Evolutionary conservation across 1,140 invertebrate genomes (phyloP), one percentile per base, ranked within the genome.

Genomic region (Ceratosolen solmsi): DNA sequence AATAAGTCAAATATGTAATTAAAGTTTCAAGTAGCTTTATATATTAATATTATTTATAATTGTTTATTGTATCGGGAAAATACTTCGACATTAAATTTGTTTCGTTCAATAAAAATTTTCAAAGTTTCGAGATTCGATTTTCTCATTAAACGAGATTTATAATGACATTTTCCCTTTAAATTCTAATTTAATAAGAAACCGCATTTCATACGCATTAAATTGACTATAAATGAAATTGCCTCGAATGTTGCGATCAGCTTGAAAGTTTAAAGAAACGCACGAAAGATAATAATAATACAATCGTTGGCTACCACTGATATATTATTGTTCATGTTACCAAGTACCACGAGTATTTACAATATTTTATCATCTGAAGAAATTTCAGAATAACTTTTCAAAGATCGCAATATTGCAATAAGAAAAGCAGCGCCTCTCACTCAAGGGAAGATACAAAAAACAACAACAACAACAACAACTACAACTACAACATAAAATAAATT

Each of bases 281-380:
- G 27, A 63, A 27, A 65, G 74, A 77, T 77, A 77, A 60, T 77
- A 77, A 60, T 74, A 58, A 65, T 30, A 33, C n/a, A 49, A 77
- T 49, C 74, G 41, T 65, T 41, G 33, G 15, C 74, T 38, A 25
- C 25, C 5, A 20, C 7, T 49, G 25, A 65, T 49, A 77, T 49
- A 15, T 25, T 22, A 7, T 25, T 15, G 49, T 20, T 51, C 30
- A n/a, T n/a, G n/a, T n/a, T n/a, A n/a, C n/a, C n/a, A n/a, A n/a
- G n/a, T n/a, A n/a, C 3, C 41, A 25, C 27, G 27, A 33, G 41
- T 11, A 76, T 41, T 27, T 33, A 78, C 0, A 49, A 15, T 11
- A 17, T 22, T 25, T 51, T 33, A 68, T 78, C 20, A 77, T 33
- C 27, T 1, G 15, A 30, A 78, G 38, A 33, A 30, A 54, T 27